Conservation (phyloP, 2,113 vertebrate genomes). For the Phalacrocorax brasilianus region DNA sequence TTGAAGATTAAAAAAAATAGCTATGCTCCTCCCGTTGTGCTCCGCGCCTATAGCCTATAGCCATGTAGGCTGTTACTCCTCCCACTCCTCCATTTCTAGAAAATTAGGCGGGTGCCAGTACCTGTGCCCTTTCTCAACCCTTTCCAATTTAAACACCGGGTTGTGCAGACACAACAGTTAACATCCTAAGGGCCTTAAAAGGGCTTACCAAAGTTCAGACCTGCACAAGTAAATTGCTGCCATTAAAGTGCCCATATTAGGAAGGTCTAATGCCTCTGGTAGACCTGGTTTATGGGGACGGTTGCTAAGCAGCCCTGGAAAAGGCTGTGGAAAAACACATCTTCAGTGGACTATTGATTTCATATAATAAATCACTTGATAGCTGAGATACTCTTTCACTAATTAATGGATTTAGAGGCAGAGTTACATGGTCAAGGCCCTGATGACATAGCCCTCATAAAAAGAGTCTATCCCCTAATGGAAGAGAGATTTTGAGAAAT, state of each 20-base stretch:
- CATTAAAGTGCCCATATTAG: not conserved
- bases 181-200: not conserved
- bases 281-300: not conserved
- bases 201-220: not conserved
- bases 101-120: fast-evolving
- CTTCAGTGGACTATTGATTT: slow-evolving; percentile 27
- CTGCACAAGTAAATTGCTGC: slow-evolving; percentile 15
- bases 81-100: not conserved
- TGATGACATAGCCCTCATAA: not conserved
- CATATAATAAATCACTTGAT: not conserved
- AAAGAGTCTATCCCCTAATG: not conserved
- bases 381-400: not conserved
- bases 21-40: not conserved
- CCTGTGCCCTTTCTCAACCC: not conserved
- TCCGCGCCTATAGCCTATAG: not conserved
- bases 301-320: slow-evolving; percentile 38
- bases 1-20: not conserved
- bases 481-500: not conserved
- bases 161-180: not conserved
- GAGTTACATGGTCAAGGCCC: not conserved
- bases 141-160: not conserved
- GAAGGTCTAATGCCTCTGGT: not conserved
- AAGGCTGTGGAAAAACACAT: slow-evolving; percentile 25
- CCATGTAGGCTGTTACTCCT: not conserved
- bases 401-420: slow-evolving; percentile 19